These are phyloP conservation scores for Proales similis DNA, from an alignment of 1,140 invertebrate species.

Conservation along the genomic window DNA sequence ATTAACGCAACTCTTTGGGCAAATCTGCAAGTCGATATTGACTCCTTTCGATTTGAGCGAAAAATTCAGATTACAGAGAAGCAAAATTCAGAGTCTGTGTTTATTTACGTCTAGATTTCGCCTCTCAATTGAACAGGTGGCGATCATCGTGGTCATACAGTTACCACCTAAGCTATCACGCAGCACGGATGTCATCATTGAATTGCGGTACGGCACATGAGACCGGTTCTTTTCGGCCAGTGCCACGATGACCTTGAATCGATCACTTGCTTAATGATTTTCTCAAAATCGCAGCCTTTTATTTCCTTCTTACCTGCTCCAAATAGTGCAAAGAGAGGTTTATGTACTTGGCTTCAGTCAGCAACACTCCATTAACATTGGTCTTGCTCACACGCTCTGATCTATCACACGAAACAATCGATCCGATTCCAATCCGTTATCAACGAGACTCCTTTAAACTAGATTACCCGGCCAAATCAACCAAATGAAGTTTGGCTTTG, in stretches of 20 bases:
- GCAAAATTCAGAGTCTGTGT: neutral
- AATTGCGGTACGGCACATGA: slow-evolving; percentile 64
- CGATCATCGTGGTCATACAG: slow-evolving; percentile 63
- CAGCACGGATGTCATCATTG: slow-evolving; percentile 61
- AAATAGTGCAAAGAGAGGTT: slow-evolving; percentile 64
- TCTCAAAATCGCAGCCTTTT: neutral
- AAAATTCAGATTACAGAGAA: neutral
- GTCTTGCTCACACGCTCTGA: slow-evolving; percentile 53
- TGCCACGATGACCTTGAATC: slow-evolving; percentile 60
- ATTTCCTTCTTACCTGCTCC: slow-evolving; percentile 61
- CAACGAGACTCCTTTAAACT: slow-evolving; percentile 6
- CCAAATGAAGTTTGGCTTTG: slow-evolving; percentile 61
- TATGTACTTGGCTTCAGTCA: slow-evolving; percentile 62
- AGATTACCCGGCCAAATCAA: slow-evolving; percentile 62
- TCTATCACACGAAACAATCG: slow-evolving; percentile 41
- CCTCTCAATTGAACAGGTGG: slow-evolving; percentile 58
- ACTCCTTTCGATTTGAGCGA: slow-evolving; percentile 51
- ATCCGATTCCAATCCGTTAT: neutral
- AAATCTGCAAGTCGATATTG: slow-evolving; percentile 63
- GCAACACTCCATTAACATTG: slow-evolving; percentile 55
- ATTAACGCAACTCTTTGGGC: slow-evolving; percentile 62
- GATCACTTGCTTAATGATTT: neutral
- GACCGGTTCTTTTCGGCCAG: slow-evolving; percentile 57
- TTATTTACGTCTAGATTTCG: slow-evolving; percentile 55
- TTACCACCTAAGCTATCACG: slow-evolving; percentile 63